Base-by-base conservation (phyloP, 2,113 vertebrate genomes). In the Corvus moneduloides region DNA sequence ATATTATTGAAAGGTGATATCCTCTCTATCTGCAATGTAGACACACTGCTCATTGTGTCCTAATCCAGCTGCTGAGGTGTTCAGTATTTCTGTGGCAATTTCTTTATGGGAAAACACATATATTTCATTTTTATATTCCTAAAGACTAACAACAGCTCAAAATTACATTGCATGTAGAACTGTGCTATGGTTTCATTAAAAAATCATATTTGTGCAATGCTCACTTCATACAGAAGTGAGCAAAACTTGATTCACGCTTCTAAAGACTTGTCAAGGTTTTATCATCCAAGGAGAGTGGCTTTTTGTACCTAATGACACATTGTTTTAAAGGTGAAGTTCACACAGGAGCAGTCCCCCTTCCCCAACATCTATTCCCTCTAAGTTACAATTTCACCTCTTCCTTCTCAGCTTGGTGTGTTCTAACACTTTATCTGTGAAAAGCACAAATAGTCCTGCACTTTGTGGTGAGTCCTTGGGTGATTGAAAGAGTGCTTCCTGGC, bases 1-100 rank as follows among this genome's bases (percentile, higher is more conserved):
- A 91, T 96, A 90, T 82, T 87, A 79, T 41, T 95, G 87, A 78
- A 96, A 96, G 33, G 9, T 58, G 67, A 91, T 93, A 87, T n/a
- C 23, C 5, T 66, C 37, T 73, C 62, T 69, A 79, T 93, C 46
- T 91, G n/a, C 19, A 63, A 21, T 5, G 8, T 22, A 69, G 51
- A 69, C 48, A 73, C 32, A 74, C 22, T 35, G 21, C 15, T 80
- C 27, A 51, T 58, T 86, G 55, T 90, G 63, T 91, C 27, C 39
- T 59, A 52, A 77, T 62, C 39, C 71, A 80, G 19, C 33, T 91
- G 66, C 79, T 77, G 43, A 76, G n/a, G 41, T 46, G 23, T 73
- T 79, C 59, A 48, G 28, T 66, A 56, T 22, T 76, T 73, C 55
- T 76, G 26, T 46, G 66, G 33, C 14, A 77, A 59, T 67, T 93